Conservation (phyloP, 2,113 vertebrate species). For the Brachirus orientalis region DNA sequence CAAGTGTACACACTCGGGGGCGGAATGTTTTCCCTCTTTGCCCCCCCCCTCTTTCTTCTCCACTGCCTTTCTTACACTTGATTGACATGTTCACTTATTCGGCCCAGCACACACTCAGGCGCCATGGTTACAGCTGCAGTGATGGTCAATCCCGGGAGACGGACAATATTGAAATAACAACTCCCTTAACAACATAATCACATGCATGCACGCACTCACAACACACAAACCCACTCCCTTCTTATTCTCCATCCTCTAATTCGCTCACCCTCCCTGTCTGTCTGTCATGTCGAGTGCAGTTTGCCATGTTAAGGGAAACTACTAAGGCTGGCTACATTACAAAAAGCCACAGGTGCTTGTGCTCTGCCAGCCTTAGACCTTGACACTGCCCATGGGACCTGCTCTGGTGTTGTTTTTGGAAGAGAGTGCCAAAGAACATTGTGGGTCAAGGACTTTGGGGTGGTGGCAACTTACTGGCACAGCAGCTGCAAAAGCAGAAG, state of each 20-base stretch:
- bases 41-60: constrained; percentile 13
- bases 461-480: constrained; percentile 30
- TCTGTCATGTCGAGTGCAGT: background rate
- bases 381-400: constrained; percentile 17
- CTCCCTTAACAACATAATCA: constrained; percentile 42
- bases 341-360: constrained; percentile 50
- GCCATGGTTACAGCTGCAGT: constrained; percentile 68
- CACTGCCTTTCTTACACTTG: constrained; percentile 32
- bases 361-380: constrained; percentile 36
- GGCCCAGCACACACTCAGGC: constrained; percentile 54
- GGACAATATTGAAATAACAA: constrained; percentile 75
- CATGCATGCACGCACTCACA: background rate
- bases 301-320: constrained; percentile 60
- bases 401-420: constrained; percentile 58
- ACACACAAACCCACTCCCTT: background rate
- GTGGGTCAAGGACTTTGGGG: constrained; percentile 33
- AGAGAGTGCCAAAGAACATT: constrained; percentile 35
- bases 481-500: constrained; percentile 18
- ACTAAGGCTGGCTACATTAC: constrained; percentile 46
- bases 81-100: constrained; percentile 69
- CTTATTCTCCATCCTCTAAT: background rate
- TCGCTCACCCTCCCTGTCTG: background rate
- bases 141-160: constrained; percentile 62
- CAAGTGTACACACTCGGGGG: background rate
- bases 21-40: constrained; percentile 52